Evolutionary conservation across 2,113 vertebrate genomes (phyloP).

Genomic region (Brachypodius melanocephalos): DNA sequence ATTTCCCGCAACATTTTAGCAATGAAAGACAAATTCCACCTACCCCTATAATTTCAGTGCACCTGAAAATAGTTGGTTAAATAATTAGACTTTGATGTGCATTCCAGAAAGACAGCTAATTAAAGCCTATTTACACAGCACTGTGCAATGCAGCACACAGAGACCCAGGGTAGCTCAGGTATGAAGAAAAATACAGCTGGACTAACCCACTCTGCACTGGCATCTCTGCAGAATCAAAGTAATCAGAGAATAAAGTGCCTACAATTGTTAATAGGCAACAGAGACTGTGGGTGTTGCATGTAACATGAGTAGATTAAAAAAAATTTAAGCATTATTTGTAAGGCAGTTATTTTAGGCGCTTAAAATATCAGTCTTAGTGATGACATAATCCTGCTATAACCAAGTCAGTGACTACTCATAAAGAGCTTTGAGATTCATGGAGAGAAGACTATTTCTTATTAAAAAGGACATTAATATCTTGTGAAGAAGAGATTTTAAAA

Average conservation of each 20-base stretch:
- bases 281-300: neutral
- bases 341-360: neutral
- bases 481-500: neutral
- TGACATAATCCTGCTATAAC: neutral
- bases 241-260: neutral
- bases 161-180: neutral
- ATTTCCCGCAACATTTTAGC: neutral
- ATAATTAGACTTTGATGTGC: neutral
- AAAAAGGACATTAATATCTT: neutral
- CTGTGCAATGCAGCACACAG: neutral
- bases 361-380: neutral
- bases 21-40: neutral
- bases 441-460: neutral
- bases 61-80: constrained; percentile 12
- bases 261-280: neutral
- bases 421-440: neutral
- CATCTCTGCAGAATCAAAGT: neutral
- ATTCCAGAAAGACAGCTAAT: neutral
- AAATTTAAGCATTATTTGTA: neutral
- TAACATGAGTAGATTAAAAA: neutral
- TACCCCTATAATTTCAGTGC: neutral
- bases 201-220: neutral
- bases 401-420: neutral
- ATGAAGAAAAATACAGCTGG: neutral
- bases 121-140: neutral